phyloP scores from a whole-genome alignment of 2,797 vertebrate genomes.

The Schizopygopsis pylzovi region DNA sequence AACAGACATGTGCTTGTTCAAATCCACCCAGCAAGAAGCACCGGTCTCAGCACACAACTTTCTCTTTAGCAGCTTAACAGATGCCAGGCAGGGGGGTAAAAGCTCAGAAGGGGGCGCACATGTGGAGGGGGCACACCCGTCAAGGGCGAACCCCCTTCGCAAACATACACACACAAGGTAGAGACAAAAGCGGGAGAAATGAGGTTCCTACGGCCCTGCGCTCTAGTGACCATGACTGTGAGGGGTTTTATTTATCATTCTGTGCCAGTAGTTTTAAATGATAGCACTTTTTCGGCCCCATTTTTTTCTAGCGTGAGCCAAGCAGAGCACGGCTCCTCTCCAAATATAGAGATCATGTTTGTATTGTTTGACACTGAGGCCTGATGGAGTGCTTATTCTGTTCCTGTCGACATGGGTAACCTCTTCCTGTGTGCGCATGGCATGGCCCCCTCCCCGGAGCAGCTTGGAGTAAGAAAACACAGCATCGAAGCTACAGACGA shows the following conservation, averaged over 20 bases:
- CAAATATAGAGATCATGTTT: conserved; percentile 74
- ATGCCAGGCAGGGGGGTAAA: conserved; percentile 67
- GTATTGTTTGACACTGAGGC: conserved; percentile 70
- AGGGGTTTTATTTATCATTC: conserved; percentile 70
- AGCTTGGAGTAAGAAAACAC: conserved; percentile 48
- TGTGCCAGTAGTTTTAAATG: conserved; percentile 66
- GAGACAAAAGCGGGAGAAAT: conserved; percentile 76
- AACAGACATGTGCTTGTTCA: conserved; percentile 88
- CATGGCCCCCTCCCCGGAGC: conserved; percentile 29
- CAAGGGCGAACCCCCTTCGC: conserved; percentile 48
- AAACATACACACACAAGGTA: conserved; percentile 69
- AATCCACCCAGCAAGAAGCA: conserved; percentile 83
- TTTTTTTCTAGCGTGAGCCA: conserved; percentile 48
- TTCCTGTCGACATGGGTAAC: conserved; percentile 57
- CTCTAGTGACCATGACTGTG: conserved; percentile 62
- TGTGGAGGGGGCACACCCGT: conserved; percentile 59
- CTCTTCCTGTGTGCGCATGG: not conserved
- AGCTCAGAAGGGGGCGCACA: conserved; percentile 59
- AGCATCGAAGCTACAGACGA: conserved; percentile 56
- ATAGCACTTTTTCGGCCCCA: conserved; percentile 54
- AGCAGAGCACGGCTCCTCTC: conserved; percentile 61
- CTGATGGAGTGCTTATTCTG: conserved; percentile 68
- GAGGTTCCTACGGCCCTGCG: conserved; percentile 55
- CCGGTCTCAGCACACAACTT: conserved; percentile 71
- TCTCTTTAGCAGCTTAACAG: conserved; percentile 73